Conservation (phyloP, 2,113 vertebrate genomes). For the Oryzias woworae region DNA sequence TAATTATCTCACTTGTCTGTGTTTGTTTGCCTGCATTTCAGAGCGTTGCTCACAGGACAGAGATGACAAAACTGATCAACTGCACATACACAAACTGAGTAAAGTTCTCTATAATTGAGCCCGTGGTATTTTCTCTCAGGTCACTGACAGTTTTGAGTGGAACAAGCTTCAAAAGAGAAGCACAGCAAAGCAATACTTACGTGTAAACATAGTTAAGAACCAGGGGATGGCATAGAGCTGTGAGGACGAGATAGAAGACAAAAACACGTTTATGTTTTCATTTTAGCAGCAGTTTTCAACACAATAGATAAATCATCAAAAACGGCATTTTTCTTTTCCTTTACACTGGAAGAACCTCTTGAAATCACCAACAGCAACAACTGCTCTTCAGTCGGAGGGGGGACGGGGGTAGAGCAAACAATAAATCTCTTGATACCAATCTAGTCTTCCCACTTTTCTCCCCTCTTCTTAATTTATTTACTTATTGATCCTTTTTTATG, state of each 20-base stretch:
- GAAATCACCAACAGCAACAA: conserved; percentile 34
- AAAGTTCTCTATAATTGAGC: neutral
- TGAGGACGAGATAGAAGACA: conserved; percentile 17
- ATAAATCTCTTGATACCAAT: conserved; percentile 42
- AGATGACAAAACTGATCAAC: no score
- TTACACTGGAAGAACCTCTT: conserved; percentile 3
- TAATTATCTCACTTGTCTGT: no score
- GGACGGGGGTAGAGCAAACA: conserved; percentile 31
- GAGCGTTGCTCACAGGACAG: no score
- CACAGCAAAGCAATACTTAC: conserved; percentile 79
- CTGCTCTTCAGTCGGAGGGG: conserved; percentile 32
- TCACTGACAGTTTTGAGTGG: neutral
- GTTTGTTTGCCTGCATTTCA: no score
- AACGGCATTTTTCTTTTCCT: neutral
- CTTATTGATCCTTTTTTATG: conserved; percentile 1
- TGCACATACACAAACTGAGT: no score
- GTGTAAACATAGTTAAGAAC: conserved; percentile 99
- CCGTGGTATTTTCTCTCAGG: neutral
- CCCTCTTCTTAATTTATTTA: conserved; percentile 3
- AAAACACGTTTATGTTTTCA: neutral
- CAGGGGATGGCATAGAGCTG: conserved; percentile 98
- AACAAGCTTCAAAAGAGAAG: neutral
- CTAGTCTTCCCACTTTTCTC: conserved; percentile 16
- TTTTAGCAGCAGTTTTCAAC: conserved; percentile 7
- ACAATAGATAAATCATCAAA: neutral